Percentiles rank a stretch among this genome's conserved stretches.
These are phyloP conservation scores for Cerceris rybyensis DNA, from an alignment of 2,888 invertebrate species.

Conservation along the genomic window DNA sequence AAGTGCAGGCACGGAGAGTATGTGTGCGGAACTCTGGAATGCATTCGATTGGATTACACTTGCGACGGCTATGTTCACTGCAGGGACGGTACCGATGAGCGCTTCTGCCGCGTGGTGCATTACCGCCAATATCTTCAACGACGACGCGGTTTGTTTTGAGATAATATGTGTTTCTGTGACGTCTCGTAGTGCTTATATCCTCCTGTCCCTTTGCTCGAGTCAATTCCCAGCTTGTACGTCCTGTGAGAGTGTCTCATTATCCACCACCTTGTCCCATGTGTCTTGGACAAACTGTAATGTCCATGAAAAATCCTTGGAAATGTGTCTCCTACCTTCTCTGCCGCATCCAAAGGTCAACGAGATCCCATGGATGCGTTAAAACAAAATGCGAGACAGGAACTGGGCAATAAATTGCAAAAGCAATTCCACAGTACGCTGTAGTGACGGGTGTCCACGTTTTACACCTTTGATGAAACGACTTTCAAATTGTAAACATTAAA, in stretches of 20 bases:
- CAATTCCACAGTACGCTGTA: conserved; percentile 7
- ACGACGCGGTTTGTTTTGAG: conserved; percentile 80
- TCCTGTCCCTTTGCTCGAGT: neutral
- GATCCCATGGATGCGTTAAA: neutral
- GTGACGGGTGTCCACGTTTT: conserved; percentile 24
- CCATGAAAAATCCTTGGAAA: no score
- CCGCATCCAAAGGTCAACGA: neutral
- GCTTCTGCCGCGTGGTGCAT: conserved; percentile 83
- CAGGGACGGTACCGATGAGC: conserved; percentile 86
- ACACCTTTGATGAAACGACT: neutral
- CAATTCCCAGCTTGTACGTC: no score
- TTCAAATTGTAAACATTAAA: neutral
- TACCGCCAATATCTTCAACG: conserved; percentile 79
- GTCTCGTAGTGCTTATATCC: conserved; percentile 66
- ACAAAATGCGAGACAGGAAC: neutral
- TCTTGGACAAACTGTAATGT: no score
- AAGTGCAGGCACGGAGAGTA: conserved; percentile 82
- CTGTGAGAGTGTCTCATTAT: no score
- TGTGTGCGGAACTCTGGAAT: conserved; percentile 85
- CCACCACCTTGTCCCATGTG: no score
- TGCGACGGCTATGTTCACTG: conserved; percentile 87
- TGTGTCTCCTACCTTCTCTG: neutral
- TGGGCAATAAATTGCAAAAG: no score
- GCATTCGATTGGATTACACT: conserved; percentile 84
- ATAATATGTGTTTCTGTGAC: conserved; percentile 79